Evolutionary conservation across 1,140 invertebrate genomes (phyloP), one percentile per base, ranked within the genome.

Genomic region (Olivierus martensii): DNA sequence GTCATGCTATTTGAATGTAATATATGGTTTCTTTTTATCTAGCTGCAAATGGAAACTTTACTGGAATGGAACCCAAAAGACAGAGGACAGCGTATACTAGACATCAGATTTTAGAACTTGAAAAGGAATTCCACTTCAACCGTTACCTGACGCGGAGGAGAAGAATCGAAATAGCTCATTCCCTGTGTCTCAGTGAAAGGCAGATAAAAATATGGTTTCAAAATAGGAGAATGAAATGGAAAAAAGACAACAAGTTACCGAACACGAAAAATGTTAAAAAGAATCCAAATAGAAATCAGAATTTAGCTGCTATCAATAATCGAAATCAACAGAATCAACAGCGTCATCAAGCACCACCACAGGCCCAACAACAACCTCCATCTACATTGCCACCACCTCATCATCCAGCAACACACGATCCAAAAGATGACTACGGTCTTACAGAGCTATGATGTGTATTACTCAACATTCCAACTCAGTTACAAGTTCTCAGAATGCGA

Each of bases 151-250:
- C 92, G 38, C 78, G 93, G 60, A 78, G 92, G 67, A 75, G 93
- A 71, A 76, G 93, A 62, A 96, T 98, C 73, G 93, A 98, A 74
- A 95, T 97, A 67, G 93, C 92, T 19, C 92, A 96, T 72, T 88
- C 88, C 62, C 76, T 96, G 66, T 87, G 89, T 65, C 75, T 96
- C 56, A 91, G 87, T 28, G 93, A 97, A 67, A 75, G 93, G 59
- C 93, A 96, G 75, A 96, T 96, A 63, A 97, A 97, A 78, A 96
- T 96, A 65, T 96, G 92, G 92, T 94, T 94, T 66, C 89, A 94
- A 68, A 65, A 65, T 49, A 51, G 61, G 47, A 60, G 83, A 49
- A 96, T 96, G 91, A 96, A 95, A 69, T 94, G 84, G 83, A 95
- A 95, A 72, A 95, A 96, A 69, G 90, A 95, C 77, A 92, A 94